Evolutionary conservation across 2,888 invertebrate species (phyloP).

Genomic region (Agrochola macilenta): DNA sequence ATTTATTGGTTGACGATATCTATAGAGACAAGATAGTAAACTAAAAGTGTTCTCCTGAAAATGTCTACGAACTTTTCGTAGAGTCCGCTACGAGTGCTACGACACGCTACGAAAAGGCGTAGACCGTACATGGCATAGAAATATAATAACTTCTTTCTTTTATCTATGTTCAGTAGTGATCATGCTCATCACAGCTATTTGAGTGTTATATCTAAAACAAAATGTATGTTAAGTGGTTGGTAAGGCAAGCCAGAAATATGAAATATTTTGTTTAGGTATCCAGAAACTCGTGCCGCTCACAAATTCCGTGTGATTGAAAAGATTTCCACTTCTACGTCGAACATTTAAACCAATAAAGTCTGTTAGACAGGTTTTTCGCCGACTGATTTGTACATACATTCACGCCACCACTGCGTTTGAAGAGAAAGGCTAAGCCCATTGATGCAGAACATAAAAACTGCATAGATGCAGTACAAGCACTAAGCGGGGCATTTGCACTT

Average conservation of each 20-base stretch:
- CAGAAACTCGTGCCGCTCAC: neutral
- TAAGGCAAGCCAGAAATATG: neutral
- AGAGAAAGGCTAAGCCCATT: slow-evolving; percentile 23
- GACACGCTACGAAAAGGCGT: slow-evolving; percentile 36
- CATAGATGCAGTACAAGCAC: slow-evolving; percentile 13
- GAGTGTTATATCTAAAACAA: neutral
- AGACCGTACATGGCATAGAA: slow-evolving; percentile 9
- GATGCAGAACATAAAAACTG: slow-evolving; percentile 37
- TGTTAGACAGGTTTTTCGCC: neutral
- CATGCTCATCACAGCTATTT: neutral
- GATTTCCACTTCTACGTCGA: neutral
- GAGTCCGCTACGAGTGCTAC: slow-evolving; percentile 23
- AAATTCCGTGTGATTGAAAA: neutral
- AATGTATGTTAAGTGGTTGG: neutral
- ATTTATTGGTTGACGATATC: neutral
- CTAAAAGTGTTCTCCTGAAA: neutral
- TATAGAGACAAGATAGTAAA: neutral
- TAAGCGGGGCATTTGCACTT: slow-evolving; percentile 30
- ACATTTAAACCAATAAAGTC: neutral
- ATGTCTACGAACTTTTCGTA: slow-evolving; percentile 25
- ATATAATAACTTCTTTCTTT: too few species aligned
- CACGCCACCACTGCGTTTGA: neutral
- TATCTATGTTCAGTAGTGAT: too few species aligned
- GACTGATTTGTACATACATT: neutral
- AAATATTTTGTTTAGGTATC: neutral